A percentile compares a stretch with the other conserved stretches of the same genome.
Evolutionary conservation across 2,113 vertebrate genomes (phyloP).

Genomic region (Donacobius atricapilla): DNA sequence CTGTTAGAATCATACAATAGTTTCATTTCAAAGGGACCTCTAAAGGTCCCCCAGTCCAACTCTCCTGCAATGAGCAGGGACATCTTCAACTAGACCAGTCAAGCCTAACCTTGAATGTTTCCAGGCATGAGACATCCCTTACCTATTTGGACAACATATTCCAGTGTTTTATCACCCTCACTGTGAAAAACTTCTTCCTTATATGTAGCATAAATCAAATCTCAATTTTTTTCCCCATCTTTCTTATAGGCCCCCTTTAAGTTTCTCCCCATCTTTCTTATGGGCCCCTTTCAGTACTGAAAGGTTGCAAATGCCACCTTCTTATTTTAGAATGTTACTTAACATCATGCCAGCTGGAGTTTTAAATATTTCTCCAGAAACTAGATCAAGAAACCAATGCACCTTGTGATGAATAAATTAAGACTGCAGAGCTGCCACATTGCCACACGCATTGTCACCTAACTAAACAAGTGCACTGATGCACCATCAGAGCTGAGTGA

Average conservation of each 20-base stretch:
- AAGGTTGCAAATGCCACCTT: background rate
- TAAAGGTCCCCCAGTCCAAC: background rate
- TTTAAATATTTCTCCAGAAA: constrained; percentile 42
- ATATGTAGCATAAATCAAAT: background rate
- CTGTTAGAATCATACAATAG: background rate
- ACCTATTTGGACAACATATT: background rate
- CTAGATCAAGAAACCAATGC: background rate
- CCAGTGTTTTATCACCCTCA: background rate
- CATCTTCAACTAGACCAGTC: background rate
- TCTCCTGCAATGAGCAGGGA: background rate
- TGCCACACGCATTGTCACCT: background rate
- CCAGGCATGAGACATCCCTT: background rate
- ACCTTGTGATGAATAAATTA: constrained; percentile 39
- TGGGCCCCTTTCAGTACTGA: background rate
- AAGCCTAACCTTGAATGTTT: background rate
- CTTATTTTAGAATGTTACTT: constrained; percentile 31
- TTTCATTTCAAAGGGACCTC: background rate
- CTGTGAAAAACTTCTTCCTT: background rate
- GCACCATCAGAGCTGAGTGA: background rate
- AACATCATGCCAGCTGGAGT: background rate
- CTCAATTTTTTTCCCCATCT: background rate
- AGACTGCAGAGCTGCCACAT: background rate
- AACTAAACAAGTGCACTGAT: background rate
- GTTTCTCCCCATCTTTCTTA: background rate
- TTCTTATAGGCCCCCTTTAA: background rate